These are phyloP conservation scores for Progne subis DNA, from an alignment of 2,113 vertebrate genomes.

Conservation along the genomic window DNA sequence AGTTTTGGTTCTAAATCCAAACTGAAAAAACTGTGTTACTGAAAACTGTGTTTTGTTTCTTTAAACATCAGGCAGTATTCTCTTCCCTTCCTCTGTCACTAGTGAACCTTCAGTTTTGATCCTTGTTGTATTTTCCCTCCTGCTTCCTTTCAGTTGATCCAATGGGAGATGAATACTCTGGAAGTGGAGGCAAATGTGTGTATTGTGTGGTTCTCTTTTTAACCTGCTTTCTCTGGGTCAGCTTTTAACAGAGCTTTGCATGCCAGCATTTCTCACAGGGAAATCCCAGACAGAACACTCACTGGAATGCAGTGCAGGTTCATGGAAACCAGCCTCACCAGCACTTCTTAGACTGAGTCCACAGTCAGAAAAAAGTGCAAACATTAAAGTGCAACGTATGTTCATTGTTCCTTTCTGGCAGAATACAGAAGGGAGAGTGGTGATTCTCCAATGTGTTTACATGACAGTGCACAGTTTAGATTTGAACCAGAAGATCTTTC, in stretches of 20 bases:
- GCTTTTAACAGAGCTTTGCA: conserved; percentile 84
- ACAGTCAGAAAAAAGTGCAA: neutral
- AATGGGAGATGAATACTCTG: conserved; percentile 94
- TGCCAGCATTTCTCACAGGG: conserved; percentile 74
- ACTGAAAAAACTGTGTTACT: neutral
- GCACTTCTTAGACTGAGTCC: neutral
- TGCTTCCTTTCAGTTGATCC: conserved; percentile 92
- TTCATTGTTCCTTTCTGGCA: neutral
- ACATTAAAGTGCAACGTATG: neutral
- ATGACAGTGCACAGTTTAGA: neutral
- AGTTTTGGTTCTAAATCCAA: neutral
- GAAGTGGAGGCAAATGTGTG: conserved; percentile 99
- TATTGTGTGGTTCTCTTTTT: conserved; percentile 81
- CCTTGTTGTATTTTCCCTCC: conserved; percentile 89
- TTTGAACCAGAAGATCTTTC: neutral
- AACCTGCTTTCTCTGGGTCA: conserved; percentile 71
- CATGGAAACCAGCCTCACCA: neutral
- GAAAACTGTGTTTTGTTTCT: conserved; percentile 3
- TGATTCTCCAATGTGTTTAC: neutral
- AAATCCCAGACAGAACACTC: conserved; percentile 79
- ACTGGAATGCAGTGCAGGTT: neutral
- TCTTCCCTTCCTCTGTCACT: conserved; percentile 64
- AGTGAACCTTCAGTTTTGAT: conserved; percentile 79
- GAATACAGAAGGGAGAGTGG: neutral
- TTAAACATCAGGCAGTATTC: conserved; percentile 36